Conservation (phyloP, 2,797 vertebrate genomes). For the Myotis planiceps region DNA sequence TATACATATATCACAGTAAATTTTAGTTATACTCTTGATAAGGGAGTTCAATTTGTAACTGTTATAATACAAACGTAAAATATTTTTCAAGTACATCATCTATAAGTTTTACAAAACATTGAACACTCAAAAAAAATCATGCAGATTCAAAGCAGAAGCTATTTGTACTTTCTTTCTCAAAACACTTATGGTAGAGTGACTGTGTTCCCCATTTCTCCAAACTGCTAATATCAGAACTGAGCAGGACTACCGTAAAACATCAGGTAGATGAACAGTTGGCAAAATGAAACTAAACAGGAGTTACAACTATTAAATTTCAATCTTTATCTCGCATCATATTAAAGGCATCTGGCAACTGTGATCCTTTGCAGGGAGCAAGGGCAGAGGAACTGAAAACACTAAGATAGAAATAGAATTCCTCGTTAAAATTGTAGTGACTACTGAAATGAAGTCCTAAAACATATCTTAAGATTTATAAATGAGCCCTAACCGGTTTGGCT, state of each 20-base stretch:
- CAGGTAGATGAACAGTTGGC: not conserved
- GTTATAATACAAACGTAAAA: slow-evolving; percentile 41
- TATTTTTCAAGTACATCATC: not conserved
- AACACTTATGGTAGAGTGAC: not conserved
- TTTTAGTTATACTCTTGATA: slow-evolving; percentile 46
- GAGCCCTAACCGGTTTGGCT: too few species aligned
- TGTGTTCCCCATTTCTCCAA: not conserved
- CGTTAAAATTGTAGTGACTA: not conserved
- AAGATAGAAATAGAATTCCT: not conserved
- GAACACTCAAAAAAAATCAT: not conserved
- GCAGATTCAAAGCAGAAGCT: not conserved
- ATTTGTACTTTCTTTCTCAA: not conserved
- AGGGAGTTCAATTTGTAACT: not conserved
- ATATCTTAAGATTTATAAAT: not conserved
- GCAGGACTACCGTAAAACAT: not conserved
- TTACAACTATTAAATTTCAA: not conserved
- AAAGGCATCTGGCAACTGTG: not conserved
- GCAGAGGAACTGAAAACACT: not conserved
- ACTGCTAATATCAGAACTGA: not conserved
- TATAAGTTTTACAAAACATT: slow-evolving; percentile 38
- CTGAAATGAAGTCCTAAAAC: slow-evolving; percentile 18
- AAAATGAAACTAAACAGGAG: not conserved
- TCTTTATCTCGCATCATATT: not conserved
- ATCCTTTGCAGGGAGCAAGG: not conserved
- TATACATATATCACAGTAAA: slow-evolving; percentile 4